phyloP scores from a whole-genome alignment of 1,140 invertebrate species.

The Cherax quadricarinatus region DNA sequence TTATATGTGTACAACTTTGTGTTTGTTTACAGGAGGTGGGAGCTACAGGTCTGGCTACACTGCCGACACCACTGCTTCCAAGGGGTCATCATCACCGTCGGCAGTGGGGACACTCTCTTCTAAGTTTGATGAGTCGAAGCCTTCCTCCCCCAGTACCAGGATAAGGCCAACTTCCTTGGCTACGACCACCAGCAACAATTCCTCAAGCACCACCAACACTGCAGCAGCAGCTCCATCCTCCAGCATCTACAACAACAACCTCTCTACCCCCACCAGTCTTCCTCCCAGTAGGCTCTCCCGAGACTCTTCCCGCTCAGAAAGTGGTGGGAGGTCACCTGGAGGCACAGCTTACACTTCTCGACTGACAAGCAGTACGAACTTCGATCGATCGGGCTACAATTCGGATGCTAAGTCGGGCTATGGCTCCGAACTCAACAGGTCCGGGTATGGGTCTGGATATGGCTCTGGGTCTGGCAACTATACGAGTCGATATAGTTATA shows the following conservation, averaged over 20 bases:
- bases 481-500: constrained; percentile 64
- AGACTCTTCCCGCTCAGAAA: constrained; percentile 29
- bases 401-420: constrained; percentile 72
- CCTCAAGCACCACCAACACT: constrained; percentile 24
- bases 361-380: constrained; percentile 35
- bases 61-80: neutral
- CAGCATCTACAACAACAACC: neutral
- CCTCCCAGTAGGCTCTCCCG: constrained; percentile 30
- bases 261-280: constrained; percentile 22
- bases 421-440: constrained; percentile 67
- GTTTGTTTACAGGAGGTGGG: constrained; percentile 16
- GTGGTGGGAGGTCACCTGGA: constrained; percentile 1
- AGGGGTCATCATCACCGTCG: neutral
- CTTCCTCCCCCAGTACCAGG: constrained; percentile 1
- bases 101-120: neutral
- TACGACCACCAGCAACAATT: constrained; percentile 9
- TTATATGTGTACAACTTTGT: too few species aligned
- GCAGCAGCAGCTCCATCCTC: constrained; percentile 18
- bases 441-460: constrained; percentile 70
- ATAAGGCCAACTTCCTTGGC: constrained; percentile 26
- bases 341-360: constrained; percentile 59
- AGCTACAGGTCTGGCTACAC: constrained; percentile 15
- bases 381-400: constrained; percentile 63
- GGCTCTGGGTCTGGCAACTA: constrained; percentile 61
- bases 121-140: constrained; percentile 27